Base-by-base conservation (phyloP, 1,140 invertebrate species). In the Gerris buenoi region DNA sequence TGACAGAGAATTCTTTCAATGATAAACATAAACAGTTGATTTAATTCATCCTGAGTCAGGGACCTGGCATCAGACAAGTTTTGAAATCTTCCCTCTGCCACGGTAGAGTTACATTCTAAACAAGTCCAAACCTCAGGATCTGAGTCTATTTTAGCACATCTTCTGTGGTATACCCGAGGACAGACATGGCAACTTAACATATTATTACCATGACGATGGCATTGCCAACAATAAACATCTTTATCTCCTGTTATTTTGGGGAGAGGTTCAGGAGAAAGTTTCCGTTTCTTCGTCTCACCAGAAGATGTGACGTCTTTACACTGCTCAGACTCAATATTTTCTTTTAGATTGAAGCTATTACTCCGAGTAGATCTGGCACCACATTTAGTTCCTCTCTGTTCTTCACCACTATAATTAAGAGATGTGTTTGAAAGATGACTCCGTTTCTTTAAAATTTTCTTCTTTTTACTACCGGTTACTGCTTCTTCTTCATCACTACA, bases 121-220 rank as follows among this genome's bases (percentile, higher is more conserved):
- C 93, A 97, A 46, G 91, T 84, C 90, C 92, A 95, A 62, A 84
- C 82, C 2, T 83, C 77, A 25, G 79, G 77, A 2, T 77, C 77
- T 25, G 79, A 77, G 10, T 82, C 83, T 67, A 76, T 72, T 66
- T 81, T 80, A 27, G 88, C 77, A 78, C 93, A 96, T 73, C 85
- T 87, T 2, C 81, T 79, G 78, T 96, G 93, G 78, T 85, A 95
- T 0, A 88, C 85, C 13, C 93, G 80, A n/a, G 90, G 88, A 77
- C 93, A 97, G 27, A 87, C 85, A 68, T 86, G 86, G 76, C 93
- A 95, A 23, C 83, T 78, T 14, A 79, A 72, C 73, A 86, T 78
- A 67, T 83, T 82, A 0, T 77, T 75, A 0, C 84, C 83, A 64
- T 87, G 84, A 69, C 84, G 83, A 68, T 90, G 88, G 75, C 93